Evolutionary conservation across 2,888 invertebrate species (phyloP), one percentile per base, ranked within the genome.

Genomic region (Himalopsyche kuldschensis): DNA sequence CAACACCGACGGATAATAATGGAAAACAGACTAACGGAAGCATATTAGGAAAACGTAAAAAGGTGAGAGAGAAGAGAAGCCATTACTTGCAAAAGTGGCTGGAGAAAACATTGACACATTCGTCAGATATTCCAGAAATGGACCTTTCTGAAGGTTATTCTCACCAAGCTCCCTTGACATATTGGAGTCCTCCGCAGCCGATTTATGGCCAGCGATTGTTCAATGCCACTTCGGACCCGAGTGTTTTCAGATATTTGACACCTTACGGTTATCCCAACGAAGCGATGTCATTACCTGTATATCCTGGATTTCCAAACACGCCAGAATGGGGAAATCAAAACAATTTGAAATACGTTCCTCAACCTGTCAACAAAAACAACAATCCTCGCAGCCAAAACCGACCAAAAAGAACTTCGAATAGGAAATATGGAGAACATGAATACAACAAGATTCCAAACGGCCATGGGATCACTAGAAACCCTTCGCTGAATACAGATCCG

Each of bases 251-350:
- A 75, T 91, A 90, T 82, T 89, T 90, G 0, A 75, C 80, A 55
- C 85, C 85, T 17, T 92, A 93, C 87, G 90, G 91, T 2, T 93
- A 90, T 86, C 89, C 93, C 4, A 89, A 93, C 84, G 94, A 94
- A 88, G 94, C 95, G 0, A 91, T 93, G 89, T 94, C 94, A 10
- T 89, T 95, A 86, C 94, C 95, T 20, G 90, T 93, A 87, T 92
- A 94, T 86, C 48, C 83, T 1, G 46, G 77, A 32, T 84, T 79
- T 48, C 81, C 81, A n/a, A 81, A 81, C 20, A 11, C 27, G n/a
- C 80, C 78, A 3, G 35, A 82, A n/a, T 82, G 48, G 75, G 41
- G 55, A 46, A 79, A 35, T n/a, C 81, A 75, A 41, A 69, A 32
- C 27, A 35, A 76, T 20, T 4, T 47, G 35, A 81, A 48, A 63